Conservation (phyloP, 2,888 invertebrate genomes). For the Pycnomerus fuliginosus region DNA sequence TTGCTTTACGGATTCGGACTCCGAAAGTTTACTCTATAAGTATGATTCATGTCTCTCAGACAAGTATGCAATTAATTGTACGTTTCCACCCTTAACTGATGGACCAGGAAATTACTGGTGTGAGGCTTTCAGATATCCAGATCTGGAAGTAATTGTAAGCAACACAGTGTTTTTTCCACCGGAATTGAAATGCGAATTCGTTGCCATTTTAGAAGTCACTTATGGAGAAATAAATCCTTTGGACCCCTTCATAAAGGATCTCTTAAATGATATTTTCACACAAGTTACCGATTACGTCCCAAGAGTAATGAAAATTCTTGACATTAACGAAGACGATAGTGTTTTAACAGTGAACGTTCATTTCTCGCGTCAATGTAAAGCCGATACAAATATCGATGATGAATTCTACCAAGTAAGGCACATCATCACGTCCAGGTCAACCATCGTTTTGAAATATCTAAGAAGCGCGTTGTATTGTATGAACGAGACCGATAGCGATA, state of each 20-base stretch:
- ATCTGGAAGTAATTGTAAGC: slow-evolving; percentile 24
- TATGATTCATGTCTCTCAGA: neutral
- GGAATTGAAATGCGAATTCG: slow-evolving; percentile 26
- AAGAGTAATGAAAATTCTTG: slow-evolving; percentile 1
- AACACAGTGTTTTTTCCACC: slow-evolving; percentile 21
- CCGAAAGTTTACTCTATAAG: neutral
- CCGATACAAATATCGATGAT: too few species aligned
- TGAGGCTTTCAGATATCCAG: slow-evolving; percentile 35
- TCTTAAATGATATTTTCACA: too few species aligned
- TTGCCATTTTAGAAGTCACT: slow-evolving; percentile 24
- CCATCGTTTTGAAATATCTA: too few species aligned
- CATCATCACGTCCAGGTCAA: too few species aligned
- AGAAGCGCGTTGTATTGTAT: too few species aligned
- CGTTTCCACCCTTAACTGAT: slow-evolving; percentile 2
- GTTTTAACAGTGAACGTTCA: neutral
- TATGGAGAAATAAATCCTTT: slow-evolving; percentile 20
- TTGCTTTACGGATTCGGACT: slow-evolving; percentile 36
- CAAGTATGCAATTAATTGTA: neutral
- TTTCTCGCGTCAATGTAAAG: neutral
- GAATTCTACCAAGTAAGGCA: too few species aligned
- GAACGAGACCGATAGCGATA: too few species aligned
- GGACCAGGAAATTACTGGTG: slow-evolving; percentile 42
- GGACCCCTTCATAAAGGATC: neutral
- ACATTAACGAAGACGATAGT: neutral
- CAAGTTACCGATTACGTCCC: neutral